These are phyloP conservation scores for Zaprionus nigranus DNA, from an alignment of 1,140 invertebrate genomes.

Conservation along the genomic window DNA sequence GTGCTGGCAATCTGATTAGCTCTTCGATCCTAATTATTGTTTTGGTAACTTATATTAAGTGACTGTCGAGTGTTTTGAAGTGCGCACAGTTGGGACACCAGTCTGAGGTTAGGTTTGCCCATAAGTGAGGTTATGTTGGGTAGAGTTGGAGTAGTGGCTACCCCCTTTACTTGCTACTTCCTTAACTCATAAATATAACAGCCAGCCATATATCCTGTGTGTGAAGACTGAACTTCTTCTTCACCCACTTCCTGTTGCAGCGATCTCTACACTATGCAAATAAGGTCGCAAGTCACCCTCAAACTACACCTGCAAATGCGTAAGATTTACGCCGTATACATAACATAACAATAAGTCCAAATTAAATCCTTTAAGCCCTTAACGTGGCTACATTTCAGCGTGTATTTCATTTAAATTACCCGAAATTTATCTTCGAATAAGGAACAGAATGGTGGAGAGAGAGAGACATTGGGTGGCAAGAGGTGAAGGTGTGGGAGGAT, in stretches of 20 bases:
- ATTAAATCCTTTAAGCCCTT: constrained; percentile 75
- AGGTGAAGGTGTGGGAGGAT: neutral
- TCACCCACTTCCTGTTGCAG: neutral
- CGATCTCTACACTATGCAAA: neutral
- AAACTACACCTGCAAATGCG: constrained; percentile 13
- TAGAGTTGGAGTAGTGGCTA: neutral
- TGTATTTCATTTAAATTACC: constrained; percentile 78
- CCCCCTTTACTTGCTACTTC: neutral
- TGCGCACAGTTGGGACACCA: constrained; percentile 32
- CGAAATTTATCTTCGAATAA: constrained; percentile 61
- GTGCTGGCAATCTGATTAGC: constrained; percentile 34
- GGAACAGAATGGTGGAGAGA: neutral
- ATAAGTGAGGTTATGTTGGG: neutral
- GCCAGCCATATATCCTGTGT: neutral
- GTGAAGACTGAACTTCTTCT: neutral
- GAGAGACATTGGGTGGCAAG: neutral
- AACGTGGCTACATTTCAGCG: constrained; percentile 59
- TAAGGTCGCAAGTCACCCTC: constrained; percentile 5
- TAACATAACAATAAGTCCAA: constrained; percentile 69
- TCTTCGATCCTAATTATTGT: constrained; percentile 43
- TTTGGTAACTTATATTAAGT: constrained; percentile 32
- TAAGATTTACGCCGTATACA: constrained; percentile 38
- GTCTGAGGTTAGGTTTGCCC: neutral
- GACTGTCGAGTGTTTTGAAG: constrained; percentile 35
- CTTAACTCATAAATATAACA: neutral